A percentile compares a stretch with the other conserved stretches of the same genome.
Conservation (phyloP, 2,888 invertebrate species). For the Ectropis crepuscularia region DNA sequence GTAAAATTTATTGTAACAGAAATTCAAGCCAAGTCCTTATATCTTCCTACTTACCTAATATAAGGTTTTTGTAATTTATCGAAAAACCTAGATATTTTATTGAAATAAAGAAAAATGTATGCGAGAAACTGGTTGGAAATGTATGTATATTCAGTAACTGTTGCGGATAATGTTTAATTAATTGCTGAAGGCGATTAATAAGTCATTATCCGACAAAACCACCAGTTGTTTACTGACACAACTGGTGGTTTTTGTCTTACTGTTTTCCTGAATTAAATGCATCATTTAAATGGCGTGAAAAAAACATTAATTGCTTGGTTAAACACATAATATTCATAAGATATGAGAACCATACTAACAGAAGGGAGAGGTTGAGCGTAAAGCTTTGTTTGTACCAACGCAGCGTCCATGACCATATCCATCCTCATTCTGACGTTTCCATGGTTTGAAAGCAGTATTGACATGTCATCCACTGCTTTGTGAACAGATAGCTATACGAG, state of each 20-base stretch:
- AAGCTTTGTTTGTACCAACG: constrained; percentile 48
- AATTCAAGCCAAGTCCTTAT: constrained; percentile 4
- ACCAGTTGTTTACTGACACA: too few species aligned
- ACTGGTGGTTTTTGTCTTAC: too few species aligned
- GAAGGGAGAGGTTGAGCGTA: constrained; percentile 63
- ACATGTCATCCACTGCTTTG: constrained; percentile 65
- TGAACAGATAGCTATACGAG: constrained; percentile 35
- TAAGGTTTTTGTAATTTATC: too few species aligned
- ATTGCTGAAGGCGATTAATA: too few species aligned
- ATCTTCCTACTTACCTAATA: too few species aligned
- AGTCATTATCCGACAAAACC: too few species aligned
- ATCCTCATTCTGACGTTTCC: constrained; percentile 64
- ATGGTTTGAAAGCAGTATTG: constrained; percentile 55
- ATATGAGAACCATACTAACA: constrained; percentile 48
- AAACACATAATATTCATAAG: constrained; percentile 10
- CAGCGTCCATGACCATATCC: constrained; percentile 57
- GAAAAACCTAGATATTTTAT: too few species aligned
- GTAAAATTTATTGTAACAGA: background rate
- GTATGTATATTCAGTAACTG: too few species aligned
- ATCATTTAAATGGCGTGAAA: too few species aligned
- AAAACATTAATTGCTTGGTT: constrained; percentile 19
- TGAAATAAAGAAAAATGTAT: too few species aligned
- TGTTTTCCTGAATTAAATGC: too few species aligned
- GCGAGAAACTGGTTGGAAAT: too few species aligned
- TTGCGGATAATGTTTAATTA: background rate